These are phyloP conservation scores for Elephantulus edwardii DNA, from an alignment of 2,113 vertebrate genomes.

Conservation along the genomic window DNA sequence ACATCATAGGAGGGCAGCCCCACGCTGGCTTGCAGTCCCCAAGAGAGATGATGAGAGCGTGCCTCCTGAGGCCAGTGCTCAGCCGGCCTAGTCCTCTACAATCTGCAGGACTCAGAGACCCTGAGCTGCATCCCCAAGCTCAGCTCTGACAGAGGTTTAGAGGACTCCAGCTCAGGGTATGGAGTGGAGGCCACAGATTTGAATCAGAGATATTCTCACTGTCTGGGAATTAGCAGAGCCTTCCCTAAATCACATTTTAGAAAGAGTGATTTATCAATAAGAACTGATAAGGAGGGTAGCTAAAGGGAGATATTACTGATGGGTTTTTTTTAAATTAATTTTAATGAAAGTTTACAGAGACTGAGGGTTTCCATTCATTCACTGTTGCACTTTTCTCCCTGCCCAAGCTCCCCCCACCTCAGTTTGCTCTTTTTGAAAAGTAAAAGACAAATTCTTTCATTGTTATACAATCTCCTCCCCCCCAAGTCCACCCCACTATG, in stretches of 20 bases:
- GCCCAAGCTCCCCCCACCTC: too few species aligned
- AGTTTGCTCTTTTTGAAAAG: too few species aligned
- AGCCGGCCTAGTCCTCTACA: not conserved
- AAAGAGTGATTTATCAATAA: not conserved
- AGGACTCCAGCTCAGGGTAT: too few species aligned
- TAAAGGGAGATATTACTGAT: too few species aligned
- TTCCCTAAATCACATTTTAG: not conserved
- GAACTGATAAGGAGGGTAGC: not conserved
- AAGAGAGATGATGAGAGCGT: not conserved
- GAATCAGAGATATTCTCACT: not conserved
- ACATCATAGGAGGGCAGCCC: not conserved
- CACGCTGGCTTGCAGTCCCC: not conserved
- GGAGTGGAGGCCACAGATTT: not conserved
- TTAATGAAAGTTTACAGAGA: too few species aligned
- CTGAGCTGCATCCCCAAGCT: not conserved
- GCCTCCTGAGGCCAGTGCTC: not conserved
- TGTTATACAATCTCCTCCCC: too few species aligned
- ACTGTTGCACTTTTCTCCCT: too few species aligned
- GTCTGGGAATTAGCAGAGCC: not conserved
- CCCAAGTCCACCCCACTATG: too few species aligned
- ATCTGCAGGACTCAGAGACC: not conserved
- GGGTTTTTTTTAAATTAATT: too few species aligned
- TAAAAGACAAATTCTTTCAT: too few species aligned
- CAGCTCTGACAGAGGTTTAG: too few species aligned
- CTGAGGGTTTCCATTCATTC: too few species aligned